Percentiles rank a stretch among this genome's conserved stretches.
Evolutionary conservation across 53 echinoderm and acorn worm genomes (phyloP).

Genomic region (Echinometra lucunter): DNA sequence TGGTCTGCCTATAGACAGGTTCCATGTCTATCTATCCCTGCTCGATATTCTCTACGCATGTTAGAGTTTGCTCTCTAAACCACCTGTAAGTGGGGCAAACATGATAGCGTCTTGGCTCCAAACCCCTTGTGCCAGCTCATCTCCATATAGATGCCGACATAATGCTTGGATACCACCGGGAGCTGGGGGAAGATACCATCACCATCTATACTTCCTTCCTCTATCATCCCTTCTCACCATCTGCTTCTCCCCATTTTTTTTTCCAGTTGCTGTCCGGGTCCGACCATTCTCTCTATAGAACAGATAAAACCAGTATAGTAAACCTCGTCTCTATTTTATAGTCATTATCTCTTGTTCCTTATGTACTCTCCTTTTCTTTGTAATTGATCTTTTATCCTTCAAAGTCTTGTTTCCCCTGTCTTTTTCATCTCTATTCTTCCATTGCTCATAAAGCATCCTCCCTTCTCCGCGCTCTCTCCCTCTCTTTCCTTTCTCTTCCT

Average conservation of each 20-base stretch:
- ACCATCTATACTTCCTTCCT: background rate
- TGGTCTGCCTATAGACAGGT: background rate
- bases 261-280: too few species aligned
- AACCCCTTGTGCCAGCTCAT: conserved; percentile 45
- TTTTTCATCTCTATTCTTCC: too few species aligned
- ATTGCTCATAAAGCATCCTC: too few species aligned
- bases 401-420: too few species aligned
- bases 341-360: background rate
- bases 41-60: background rate
- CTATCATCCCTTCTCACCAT: background rate
- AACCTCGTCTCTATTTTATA: too few species aligned
- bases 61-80: conserved; percentile 23
- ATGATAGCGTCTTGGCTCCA: background rate
- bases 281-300: too few species aligned
- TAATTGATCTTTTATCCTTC: background rate
- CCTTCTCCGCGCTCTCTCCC: too few species aligned
- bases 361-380: background rate
- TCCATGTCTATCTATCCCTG: background rate
- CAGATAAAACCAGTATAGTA: too few species aligned
- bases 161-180: conserved; percentile 47
- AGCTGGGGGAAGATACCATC: conserved; percentile 2
- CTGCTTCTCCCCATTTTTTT: background rate
- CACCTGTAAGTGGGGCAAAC: conserved; percentile 64
- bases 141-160: conserved; percentile 49
- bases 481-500: background rate